phyloP scores from a whole-genome alignment of 2,113 vertebrate species.

The Heterotilapia buettikoferi region DNA sequence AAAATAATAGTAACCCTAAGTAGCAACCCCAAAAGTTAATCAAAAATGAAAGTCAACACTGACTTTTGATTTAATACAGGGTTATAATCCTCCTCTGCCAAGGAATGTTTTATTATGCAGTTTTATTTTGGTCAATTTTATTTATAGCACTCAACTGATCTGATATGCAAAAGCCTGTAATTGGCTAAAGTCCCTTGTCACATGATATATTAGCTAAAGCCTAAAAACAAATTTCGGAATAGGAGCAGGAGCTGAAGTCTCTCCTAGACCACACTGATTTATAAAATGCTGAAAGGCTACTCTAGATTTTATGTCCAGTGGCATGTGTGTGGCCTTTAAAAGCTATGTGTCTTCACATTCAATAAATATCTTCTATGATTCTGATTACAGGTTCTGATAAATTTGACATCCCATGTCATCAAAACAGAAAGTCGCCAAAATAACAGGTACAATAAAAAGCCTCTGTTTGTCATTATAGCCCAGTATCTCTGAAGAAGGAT shows the following conservation, averaged over 20 bases:
- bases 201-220: background rate
- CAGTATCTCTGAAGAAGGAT: background rate
- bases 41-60: background rate
- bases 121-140: rapidly evolving
- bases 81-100: background rate
- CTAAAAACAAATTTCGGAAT: background rate
- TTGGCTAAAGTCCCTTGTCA: rapidly evolving
- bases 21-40: background rate
- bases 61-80: background rate
- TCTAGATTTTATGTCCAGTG: background rate
- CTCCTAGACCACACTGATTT: background rate
- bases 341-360: rapidly evolving
- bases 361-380: rapidly evolving
- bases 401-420: background rate
- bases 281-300: background rate
- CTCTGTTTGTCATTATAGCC: background rate
- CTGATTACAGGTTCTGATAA: background rate
- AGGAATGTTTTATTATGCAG: background rate
- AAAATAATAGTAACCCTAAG: background rate
- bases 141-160: rapidly evolving
- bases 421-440: rapidly evolving
- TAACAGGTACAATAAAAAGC: background rate
- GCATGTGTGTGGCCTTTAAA: rapidly evolving
- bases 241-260: background rate
- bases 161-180: background rate